Evolutionary conservation across 1,140 invertebrate genomes (phyloP), one percentile per base, ranked within the genome.

Genomic region (Triops cancriformis): DNA sequence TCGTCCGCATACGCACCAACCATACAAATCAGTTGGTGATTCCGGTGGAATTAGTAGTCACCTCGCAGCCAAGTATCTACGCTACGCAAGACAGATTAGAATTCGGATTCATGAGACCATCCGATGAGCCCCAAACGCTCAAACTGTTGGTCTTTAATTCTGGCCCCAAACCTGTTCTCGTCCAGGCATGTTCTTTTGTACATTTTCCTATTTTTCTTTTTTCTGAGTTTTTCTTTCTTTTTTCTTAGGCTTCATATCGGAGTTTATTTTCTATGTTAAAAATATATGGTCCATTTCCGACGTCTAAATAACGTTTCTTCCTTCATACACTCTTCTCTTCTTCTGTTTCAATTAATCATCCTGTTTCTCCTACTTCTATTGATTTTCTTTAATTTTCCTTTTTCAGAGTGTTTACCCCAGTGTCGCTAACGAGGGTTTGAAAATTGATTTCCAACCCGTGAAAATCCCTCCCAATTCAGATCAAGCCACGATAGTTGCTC

Each of bases 11-110:
- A 82, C 90, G 90, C 86, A 88, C 92, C 37, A 92, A 92, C 82
- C 88, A 88, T 81, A 88, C 87, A 79, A 80, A 79, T 45, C 73
- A 82, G 77, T 85, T 92, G 73, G 90, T 95, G 78, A 88, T 96
- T 78, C 93, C 94, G 27, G 87, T 96, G n/a, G 94, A 96, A 86
- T 89, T 96, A 26, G 93, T 96, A 88, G 93, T 96, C 72, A 87
- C 90, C 78, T 87, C 89, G 74, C 82, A 86, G 81, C 88, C 91
- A 81, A 92, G 93, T 75, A 87, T 95, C 76, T 94, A 93, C 85
- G 89, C 90, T 72, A 89, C 90, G 72, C 89, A 90, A 81, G 92
- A 94, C 79, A 85, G 90, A 79, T 87, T 96, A 51, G 93, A 96
- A 86, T 95, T 96, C 86, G 94, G 94, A 79, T 88, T 93, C 80